These are phyloP conservation scores for Sclerodermus sp. DNA, from an alignment of 2,888 invertebrate genomes.

Conservation along the genomic window DNA sequence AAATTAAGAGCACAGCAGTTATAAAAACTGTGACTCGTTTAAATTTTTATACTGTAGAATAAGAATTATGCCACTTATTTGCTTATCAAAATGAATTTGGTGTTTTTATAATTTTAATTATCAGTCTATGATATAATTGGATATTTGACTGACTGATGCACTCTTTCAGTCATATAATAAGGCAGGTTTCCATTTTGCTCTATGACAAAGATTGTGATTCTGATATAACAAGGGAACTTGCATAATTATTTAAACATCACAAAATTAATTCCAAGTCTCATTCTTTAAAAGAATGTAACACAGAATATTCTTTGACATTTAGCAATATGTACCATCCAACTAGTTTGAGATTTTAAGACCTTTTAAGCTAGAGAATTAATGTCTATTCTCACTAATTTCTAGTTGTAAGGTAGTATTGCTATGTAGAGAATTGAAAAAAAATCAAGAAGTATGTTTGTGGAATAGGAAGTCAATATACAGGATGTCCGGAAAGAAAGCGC, in stretches of 20 bases:
- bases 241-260: no score
- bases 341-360: slow-evolving; percentile 4
- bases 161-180: slow-evolving; percentile 35
- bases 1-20: slow-evolving; percentile 14
- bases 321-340: slow-evolving; percentile 28
- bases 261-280: neutral
- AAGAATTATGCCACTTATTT: slow-evolving; percentile 34
- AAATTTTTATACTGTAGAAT: slow-evolving; percentile 15
- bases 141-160: slow-evolving; percentile 34
- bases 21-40: slow-evolving; percentile 5
- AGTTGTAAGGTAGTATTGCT: no score
- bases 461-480: neutral
- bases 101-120: slow-evolving; percentile 28
- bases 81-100: slow-evolving; percentile 22
- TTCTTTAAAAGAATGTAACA: neutral
- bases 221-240: neutral
- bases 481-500: no score
- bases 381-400: no score
- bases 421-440: neutral
- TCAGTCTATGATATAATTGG: slow-evolving; percentile 50
- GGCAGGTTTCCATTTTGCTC: slow-evolving; percentile 28
- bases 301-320: slow-evolving; percentile 23
- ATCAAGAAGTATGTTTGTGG: neutral
- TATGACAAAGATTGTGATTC: slow-evolving; percentile 24
- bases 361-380: neutral